phyloP scores from a whole-genome alignment of 2,113 vertebrate genomes.

The Oryzias woworae region DNA sequence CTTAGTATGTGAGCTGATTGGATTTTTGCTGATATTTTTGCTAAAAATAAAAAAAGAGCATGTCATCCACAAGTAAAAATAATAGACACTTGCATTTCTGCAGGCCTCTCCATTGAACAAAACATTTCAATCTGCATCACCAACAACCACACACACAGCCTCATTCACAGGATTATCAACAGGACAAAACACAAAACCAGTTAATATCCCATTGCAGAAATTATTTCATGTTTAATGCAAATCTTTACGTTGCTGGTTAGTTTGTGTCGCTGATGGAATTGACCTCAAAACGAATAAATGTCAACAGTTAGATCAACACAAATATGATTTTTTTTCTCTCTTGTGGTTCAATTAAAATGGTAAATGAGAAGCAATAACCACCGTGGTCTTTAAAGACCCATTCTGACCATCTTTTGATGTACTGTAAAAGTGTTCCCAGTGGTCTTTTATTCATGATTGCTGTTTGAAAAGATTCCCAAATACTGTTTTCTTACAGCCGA shows the following conservation, averaged over 20 bases:
- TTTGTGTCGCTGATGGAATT: constrained; percentile 30
- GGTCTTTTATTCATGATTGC: too few relatives aligned
- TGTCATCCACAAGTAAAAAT: too few relatives aligned
- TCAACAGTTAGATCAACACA: neutral
- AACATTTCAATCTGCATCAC: neutral
- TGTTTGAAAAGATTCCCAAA: too few relatives aligned
- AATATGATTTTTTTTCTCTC: constrained; percentile 32
- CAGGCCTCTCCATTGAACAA: too few relatives aligned
- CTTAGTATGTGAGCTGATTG: too few relatives aligned
- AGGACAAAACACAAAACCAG: neutral
- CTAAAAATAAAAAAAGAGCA: too few relatives aligned
- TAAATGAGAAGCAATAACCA: constrained; percentile 41
- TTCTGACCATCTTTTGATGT: too few relatives aligned
- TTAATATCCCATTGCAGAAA: constrained; percentile 25
- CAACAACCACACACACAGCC: neutral
- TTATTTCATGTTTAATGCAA: constrained; percentile 39
- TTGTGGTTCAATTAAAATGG: constrained; percentile 37
- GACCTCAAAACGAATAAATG: constrained; percentile 4
- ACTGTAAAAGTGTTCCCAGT: too few relatives aligned
- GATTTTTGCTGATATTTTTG: too few relatives aligned
- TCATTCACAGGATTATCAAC: neutral
- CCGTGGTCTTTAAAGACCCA: constrained; percentile 54
- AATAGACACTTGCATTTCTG: too few relatives aligned
- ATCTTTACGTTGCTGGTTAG: constrained; percentile 26
- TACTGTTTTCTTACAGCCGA: too few relatives aligned